A percentile compares a stretch with the other conserved stretches of the same genome.
Evolutionary conservation across 30 jellyfish, hydroid and myxozoan genomes (phyloP).

Genomic region (Nemopilema nomurai): DNA sequence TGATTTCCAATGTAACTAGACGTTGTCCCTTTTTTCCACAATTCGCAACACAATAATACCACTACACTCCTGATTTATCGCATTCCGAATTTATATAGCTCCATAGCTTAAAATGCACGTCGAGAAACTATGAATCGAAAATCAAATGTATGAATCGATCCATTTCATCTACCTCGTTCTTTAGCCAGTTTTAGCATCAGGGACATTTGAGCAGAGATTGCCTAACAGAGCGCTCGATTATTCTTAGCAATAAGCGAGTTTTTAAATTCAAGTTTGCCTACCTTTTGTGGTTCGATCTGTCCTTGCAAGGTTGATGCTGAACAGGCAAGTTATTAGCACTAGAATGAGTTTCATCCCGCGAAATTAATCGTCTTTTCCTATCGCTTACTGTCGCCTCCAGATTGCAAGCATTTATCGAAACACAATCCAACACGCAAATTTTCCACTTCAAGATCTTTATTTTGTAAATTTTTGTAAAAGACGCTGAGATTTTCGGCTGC

Average conservation of each 20-base stretch:
- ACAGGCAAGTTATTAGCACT: constrained; percentile 21
- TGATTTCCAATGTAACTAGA: no score
- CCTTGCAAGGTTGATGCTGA: constrained; percentile 41
- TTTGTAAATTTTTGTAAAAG: constrained; percentile 31
- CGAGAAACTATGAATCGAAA: no score
- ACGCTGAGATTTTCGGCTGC: constrained; percentile 23
- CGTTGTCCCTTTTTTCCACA: no score
- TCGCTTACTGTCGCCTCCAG: constrained; percentile 38
- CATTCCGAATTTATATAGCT: no score
- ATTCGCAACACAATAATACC: no score
- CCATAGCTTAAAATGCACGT: no score
- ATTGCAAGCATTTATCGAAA: constrained; percentile 16
- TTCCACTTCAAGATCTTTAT: neutral
- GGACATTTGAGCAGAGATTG: no score
- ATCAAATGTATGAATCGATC: no score
- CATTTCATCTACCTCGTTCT: no score
- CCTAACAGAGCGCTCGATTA: no score
- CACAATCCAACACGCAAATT: constrained; percentile 24
- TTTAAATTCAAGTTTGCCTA: neutral
- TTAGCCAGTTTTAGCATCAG: no score
- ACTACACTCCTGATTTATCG: no score
- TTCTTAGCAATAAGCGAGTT: neutral
- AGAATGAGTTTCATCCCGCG: constrained; percentile 29
- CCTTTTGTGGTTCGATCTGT: constrained; percentile 33
- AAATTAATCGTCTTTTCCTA: constrained; percentile 8